phyloP scores from a whole-genome alignment of 2,888 invertebrate genomes.

The Lasioglossum marginatum region DNA sequence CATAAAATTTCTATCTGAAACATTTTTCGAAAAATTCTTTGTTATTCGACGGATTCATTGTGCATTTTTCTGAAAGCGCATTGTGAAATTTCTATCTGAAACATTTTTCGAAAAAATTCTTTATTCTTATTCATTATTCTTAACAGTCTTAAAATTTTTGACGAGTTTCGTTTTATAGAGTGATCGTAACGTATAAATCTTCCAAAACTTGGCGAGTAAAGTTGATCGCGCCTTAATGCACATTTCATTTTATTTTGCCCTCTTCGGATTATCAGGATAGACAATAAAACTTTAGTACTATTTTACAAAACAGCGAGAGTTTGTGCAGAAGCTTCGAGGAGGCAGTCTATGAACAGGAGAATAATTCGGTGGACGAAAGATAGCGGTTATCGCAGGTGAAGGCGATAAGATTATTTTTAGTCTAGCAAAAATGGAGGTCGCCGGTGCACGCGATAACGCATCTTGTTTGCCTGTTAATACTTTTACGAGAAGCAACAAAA shows the following conservation, averaged over 20 bases:
- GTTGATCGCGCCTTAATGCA: not conserved
- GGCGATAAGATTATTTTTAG: conserved; percentile 21
- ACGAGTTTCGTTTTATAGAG: not conserved
- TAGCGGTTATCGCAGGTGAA: not conserved
- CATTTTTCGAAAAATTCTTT: not conserved
- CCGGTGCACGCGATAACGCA: conserved; percentile 5
- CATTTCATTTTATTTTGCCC: not conserved
- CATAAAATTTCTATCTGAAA: not conserved
- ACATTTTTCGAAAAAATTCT: too few relatives aligned
- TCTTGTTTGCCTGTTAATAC: conserved; percentile 24
- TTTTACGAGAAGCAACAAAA: not conserved
- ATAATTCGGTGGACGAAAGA: not conserved
- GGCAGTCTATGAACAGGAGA: not conserved
- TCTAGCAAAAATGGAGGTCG: conserved; percentile 1
- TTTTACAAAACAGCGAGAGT: too few relatives aligned
- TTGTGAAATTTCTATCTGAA: too few relatives aligned
- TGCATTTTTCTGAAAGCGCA: too few relatives aligned
- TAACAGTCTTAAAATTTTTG: not conserved
- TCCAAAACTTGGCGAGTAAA: not conserved
- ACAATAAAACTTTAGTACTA: not conserved
- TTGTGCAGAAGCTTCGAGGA: not conserved
- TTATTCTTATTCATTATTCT: not conserved
- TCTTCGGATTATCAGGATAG: not conserved
- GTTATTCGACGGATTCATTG: too few relatives aligned
- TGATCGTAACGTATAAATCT: not conserved